Evolutionary conservation across 2,888 invertebrate species (phyloP), one percentile per base, ranked within the genome.

Genomic region (Chaitophorus viminalis): DNA sequence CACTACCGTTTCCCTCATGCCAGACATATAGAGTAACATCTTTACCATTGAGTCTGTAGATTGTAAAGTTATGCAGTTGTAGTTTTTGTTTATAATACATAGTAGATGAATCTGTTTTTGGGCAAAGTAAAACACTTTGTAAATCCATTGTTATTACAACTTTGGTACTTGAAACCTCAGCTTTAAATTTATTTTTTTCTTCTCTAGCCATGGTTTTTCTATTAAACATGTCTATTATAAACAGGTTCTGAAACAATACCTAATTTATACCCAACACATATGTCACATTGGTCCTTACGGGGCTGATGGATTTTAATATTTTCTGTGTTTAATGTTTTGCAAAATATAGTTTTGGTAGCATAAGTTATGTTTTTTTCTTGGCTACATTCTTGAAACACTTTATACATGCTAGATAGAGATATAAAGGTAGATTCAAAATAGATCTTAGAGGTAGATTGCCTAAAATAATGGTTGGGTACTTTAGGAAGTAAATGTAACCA

Each of bases 1-100:
- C 86, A 68, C 88, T 88, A 46, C 90, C 89, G 21, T 89, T 84
- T 31, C 82, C 88, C 85, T 89, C 89, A 77, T 89, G 88, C 89
- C 89, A 89, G 18, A 94, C 92, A 92, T 92, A 92, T 92, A 92
- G 92, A 92, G 92, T 92, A 92, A 92, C 92, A 91, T 92, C 92
- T 92, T 92, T 91, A 91, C 91, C 91, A 92, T 91, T 92, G 91
- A 90, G 91, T 91, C 91, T 91, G 91, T 91, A 91, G 25, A 90
- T 82, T 18, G 90, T 89, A 65, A 90, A 90, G 82, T 90, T 89
- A 39, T 90, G 89, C n/a, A 90, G 46, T 82, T 89, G 88, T n/a
- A 89, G 84, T 74, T 89, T 90, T 39, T 82, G 89, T 83, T 89
- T 89, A 88, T 90, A 90, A 79, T 90, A 90, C 29, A 79, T 36